Percentiles rank a stretch among this genome's conserved stretches.
These are phyloP conservation scores for Ormyrus nitidulus DNA, from an alignment of 2,888 invertebrate genomes.

Conservation along the genomic window DNA sequence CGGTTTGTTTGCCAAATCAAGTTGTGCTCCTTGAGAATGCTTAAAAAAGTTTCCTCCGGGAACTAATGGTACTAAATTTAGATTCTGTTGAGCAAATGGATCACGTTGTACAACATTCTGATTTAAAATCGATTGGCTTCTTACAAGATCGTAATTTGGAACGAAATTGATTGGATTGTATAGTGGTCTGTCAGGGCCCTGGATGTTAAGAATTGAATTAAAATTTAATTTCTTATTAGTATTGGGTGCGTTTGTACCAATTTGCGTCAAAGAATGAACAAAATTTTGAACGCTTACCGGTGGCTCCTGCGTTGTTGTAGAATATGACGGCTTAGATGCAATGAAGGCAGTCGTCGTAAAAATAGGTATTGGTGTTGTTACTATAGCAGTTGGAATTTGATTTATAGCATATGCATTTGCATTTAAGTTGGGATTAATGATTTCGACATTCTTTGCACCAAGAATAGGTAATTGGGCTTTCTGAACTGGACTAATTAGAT, in stretches of 20 bases:
- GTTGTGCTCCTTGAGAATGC: conserved; percentile 63
- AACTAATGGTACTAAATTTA: conserved; percentile 69
- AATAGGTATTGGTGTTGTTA: conserved; percentile 72
- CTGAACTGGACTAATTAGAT: conserved; percentile 53
- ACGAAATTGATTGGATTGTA: conserved; percentile 73
- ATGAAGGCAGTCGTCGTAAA: conserved; percentile 67
- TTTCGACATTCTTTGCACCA: conserved; percentile 70
- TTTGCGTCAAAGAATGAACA: conserved; percentile 66
- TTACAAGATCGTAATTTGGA: conserved; percentile 69
- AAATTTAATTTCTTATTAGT: conserved; percentile 52
- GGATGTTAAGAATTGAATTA: conserved; percentile 51
- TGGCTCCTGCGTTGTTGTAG: conserved; percentile 59
- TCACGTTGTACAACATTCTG: conserved; percentile 62
- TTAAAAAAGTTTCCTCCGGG: conserved; percentile 72
- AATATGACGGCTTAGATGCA: conserved; percentile 61
- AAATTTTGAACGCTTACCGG: conserved; percentile 64
- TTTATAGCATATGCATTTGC: conserved; percentile 64
- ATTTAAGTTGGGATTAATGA: conserved; percentile 70
- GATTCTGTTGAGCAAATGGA: conserved; percentile 63
- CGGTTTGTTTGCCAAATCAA: conserved; percentile 66
- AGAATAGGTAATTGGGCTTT: conserved; percentile 69
- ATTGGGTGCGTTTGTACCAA: conserved; percentile 61
- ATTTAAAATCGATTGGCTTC: conserved; percentile 69
- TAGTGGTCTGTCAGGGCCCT: conserved; percentile 61
- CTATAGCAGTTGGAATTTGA: conserved; percentile 66